phyloP scores from a whole-genome alignment of 2,113 vertebrate species.

The Rhabdornis inornatus region DNA sequence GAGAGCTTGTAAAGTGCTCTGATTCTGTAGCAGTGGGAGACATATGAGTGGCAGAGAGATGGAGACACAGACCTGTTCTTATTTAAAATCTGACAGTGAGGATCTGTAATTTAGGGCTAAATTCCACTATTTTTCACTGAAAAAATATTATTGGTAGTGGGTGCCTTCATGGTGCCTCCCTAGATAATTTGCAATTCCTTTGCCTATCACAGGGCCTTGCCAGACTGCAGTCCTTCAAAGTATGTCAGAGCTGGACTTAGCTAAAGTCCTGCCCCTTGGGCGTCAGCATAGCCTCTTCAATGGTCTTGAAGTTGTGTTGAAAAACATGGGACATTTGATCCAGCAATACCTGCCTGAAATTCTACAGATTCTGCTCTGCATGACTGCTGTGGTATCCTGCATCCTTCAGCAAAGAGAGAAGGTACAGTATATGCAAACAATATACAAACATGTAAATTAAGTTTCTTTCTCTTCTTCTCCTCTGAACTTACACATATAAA shows the following conservation, averaged over 20 bases:
- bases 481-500: background rate
- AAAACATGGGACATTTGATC: slow-evolving; percentile 90
- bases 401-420: slow-evolving; percentile 84
- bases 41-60: background rate
- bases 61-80: background rate
- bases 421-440: slow-evolving; percentile 60
- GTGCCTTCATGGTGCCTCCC: background rate
- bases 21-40: background rate
- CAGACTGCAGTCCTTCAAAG: slow-evolving; percentile 81
- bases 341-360: slow-evolving; percentile 84
- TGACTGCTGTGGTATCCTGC: slow-evolving; percentile 80
- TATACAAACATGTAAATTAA: background rate
- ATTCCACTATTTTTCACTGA: background rate
- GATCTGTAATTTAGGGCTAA: background rate
- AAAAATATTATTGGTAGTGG: background rate
- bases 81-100: background rate
- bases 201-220: slow-evolving; percentile 75
- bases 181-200: background rate
- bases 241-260: slow-evolving; percentile 73
- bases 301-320: slow-evolving; percentile 83
- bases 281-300: slow-evolving; percentile 91
- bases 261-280: slow-evolving; percentile 86
- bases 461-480: background rate
- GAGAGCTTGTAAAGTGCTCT: background rate
- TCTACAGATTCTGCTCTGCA: slow-evolving; percentile 90